Evolutionary conservation across 2,797 vertebrate genomes (phyloP), one percentile per base, ranked within the genome.

Genomic region (Phrynocephalus guinanensis): DNA sequence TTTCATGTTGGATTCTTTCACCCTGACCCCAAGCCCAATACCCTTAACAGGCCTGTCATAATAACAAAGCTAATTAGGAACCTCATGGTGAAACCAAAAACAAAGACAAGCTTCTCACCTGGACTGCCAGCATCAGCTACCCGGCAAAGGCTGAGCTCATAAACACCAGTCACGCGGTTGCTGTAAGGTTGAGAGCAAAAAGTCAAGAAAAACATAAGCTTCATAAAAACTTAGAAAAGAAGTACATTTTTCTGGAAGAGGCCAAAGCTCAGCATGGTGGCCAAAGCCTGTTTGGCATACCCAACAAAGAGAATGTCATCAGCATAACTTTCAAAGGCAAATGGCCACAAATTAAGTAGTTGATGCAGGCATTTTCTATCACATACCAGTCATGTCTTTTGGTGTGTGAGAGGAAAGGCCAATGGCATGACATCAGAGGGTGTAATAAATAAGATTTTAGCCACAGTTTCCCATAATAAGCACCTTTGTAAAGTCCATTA

Each of bases 91-190:
- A 90, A 30, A 2, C 4, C 5, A 10, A 0, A 0, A 70, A 60
- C 68, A 89, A 85, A 86, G 60, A 33, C 0, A 0, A 0, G 0
- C 1, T 10, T 94, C 94, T 87, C 90, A 99, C 99, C 99, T 97
- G 99, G 99, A 95, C 99, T 99, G 90, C 99, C 99, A 0, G 98
- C 98, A 3, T 99, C 99, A 0, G 98, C 99, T 92, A 99, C 97
- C 0, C 98, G 97, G 93, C 99, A 99, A 68, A 99, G 97, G 90
- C 98, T 99, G 95, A 99, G 97, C 92, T 99, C 99, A 0, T 99
- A 99, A 67, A 99, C 98, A 67, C 99, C 99, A 0, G 99, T 99
- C 92, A 99, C 97, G 0, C 99, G 98, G 95, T 99, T 99, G 93
- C 98, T 99, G 90, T 0, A n/a, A 82, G 33, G 48, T 33, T 91